Evolutionary conservation across 2,797 vertebrate genomes (phyloP).

Genomic region (Anguilla anguilla): DNA sequence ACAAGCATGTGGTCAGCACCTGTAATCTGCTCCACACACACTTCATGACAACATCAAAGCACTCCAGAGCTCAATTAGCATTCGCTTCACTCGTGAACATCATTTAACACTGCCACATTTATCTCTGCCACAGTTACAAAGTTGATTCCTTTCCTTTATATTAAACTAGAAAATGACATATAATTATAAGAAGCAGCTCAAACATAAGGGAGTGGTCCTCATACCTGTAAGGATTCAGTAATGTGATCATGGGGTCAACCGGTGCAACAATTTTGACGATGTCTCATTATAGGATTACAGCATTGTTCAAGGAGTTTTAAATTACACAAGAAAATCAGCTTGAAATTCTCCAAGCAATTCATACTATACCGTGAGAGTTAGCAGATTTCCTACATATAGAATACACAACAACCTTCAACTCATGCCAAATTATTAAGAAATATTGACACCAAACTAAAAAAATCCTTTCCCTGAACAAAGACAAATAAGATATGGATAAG

Average conservation of each 20-base stretch:
- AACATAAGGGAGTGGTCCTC: slow-evolving; percentile 48
- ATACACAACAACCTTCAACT: neutral
- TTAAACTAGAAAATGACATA: slow-evolving; percentile 51
- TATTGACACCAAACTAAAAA: slow-evolving; percentile 1
- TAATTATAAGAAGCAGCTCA: slow-evolving; percentile 48
- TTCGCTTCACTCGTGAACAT: slow-evolving; percentile 43
- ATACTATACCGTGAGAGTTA: neutral
- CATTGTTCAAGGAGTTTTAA: slow-evolving; percentile 33
- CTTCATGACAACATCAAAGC: slow-evolving; percentile 37
- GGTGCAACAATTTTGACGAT: slow-evolving; percentile 48
- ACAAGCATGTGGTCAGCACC: neutral
- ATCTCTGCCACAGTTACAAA: slow-evolving; percentile 43
- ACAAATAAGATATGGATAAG: neutral
- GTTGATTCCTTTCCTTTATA: slow-evolving; percentile 49
- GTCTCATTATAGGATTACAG: slow-evolving; percentile 58
- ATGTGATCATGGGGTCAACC: slow-evolving; percentile 50
- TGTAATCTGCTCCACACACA: slow-evolving; percentile 10
- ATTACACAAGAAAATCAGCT: slow-evolving; percentile 6
- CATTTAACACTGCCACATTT: slow-evolving; percentile 41
- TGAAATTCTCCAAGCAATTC: neutral
- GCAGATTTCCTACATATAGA: neutral
- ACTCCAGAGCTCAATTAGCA: slow-evolving; percentile 30
- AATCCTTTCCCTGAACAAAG: neutral
- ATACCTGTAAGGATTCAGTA: slow-evolving; percentile 36
- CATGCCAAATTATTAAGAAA: neutral